phyloP scores from a whole-genome alignment of 1,140 invertebrate species.

The Mylabris phalerata region DNA sequence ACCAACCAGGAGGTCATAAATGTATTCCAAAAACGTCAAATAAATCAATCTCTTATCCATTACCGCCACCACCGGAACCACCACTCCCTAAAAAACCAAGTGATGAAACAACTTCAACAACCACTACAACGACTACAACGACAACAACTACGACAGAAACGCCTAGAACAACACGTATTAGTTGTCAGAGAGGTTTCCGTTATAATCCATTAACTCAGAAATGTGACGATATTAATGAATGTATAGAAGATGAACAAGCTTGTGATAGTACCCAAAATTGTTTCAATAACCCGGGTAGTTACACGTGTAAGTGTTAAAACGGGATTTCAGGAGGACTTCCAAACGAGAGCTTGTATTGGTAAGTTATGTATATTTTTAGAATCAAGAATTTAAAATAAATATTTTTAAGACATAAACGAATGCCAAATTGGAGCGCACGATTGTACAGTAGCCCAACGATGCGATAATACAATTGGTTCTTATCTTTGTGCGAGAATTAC shows the following conservation, averaged over 20 bases:
- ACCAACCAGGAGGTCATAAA: slow-evolving; percentile 64
- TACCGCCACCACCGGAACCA: not conserved
- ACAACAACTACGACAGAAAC: slow-evolving; percentile 5
- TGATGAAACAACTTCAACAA: slow-evolving; percentile 40
- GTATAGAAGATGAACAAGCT: slow-evolving; percentile 51
- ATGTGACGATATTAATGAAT: slow-evolving; percentile 68
- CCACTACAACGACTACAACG: slow-evolving; percentile 21
- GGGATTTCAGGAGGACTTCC: slow-evolving; percentile 61
- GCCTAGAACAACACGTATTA: not conserved
- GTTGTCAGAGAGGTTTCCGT: slow-evolving; percentile 34
- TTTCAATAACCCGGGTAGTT: slow-evolving; percentile 70
- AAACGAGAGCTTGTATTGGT: slow-evolving; percentile 66
- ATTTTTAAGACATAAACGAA: slow-evolving; percentile 54
- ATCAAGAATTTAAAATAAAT: not conserved
- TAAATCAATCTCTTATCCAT: slow-evolving; percentile 2
- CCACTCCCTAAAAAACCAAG: slow-evolving; percentile 3
- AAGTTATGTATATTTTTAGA: slow-evolving; percentile 18
- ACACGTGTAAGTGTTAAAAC: slow-evolving; percentile 69
- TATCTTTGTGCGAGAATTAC: slow-evolving; percentile 75
- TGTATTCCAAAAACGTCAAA: slow-evolving; percentile 45
- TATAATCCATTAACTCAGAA: slow-evolving; percentile 30
- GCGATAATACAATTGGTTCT: slow-evolving; percentile 85
- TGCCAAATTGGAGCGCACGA: slow-evolving; percentile 51
- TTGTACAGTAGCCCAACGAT: slow-evolving; percentile 64
- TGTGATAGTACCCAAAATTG: slow-evolving; percentile 65